Conservation (phyloP, 2,797 vertebrate genomes). For the Eutrigla gurnardus region DNA sequence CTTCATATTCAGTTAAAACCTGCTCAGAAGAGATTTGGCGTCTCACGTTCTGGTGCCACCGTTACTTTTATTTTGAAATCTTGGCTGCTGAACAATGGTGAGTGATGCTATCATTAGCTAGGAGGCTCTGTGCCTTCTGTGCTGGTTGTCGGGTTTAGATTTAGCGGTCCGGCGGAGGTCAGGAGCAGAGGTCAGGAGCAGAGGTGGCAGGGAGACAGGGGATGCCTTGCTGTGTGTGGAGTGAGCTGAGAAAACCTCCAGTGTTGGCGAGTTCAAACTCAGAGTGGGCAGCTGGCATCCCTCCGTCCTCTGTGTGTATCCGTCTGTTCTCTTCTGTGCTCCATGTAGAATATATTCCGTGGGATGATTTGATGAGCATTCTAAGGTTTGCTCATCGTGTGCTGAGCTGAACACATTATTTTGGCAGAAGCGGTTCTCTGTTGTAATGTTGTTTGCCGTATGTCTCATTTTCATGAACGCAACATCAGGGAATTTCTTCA, state of each 20-base stretch:
- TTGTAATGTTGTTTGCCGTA: neutral
- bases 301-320: neutral
- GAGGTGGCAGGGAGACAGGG: constrained; percentile 50
- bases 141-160: constrained; percentile 28
- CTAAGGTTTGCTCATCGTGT: neutral
- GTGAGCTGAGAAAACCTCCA: constrained; percentile 51
- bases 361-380: neutral
- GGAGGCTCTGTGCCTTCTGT: constrained; percentile 28
- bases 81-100: constrained; percentile 13
- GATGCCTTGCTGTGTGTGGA: constrained; percentile 38
- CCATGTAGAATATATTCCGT: neutral
- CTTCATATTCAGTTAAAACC: neutral
- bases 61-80: constrained; percentile 36
- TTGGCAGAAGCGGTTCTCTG: neutral
- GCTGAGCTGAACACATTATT: neutral
- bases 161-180: constrained; percentile 36
- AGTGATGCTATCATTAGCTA: constrained; percentile 34
- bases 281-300: constrained; percentile 43
- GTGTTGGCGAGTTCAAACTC: constrained; percentile 28
- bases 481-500: neutral
- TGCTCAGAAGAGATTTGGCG: constrained; percentile 9
- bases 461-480: neutral
- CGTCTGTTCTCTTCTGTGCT: neutral
- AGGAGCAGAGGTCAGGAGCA: constrained; percentile 40
- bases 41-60: constrained; percentile 1